Base-by-base conservation (phyloP, 2,113 vertebrate species). In the Myotis brandtii region DNA sequence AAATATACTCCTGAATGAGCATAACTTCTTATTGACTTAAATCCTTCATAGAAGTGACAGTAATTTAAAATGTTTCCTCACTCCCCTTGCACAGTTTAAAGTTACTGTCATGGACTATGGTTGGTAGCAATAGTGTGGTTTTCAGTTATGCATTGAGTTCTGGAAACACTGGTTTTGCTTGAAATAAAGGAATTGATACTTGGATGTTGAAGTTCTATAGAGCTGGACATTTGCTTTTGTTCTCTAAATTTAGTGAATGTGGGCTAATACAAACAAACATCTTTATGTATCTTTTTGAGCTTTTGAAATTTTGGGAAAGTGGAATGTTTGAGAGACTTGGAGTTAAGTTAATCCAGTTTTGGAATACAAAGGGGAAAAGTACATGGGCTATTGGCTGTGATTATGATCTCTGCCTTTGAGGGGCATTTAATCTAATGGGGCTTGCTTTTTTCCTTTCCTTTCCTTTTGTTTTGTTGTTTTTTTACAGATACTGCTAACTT, bases 271-370 rank as follows among this genome's bases (percentile, higher is more conserved):
- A 72, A 56, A 80, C 37, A 69, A 54, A 56, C 54, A 56, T n/a
- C 87, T 89, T 84, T 69, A 18, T 85, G 7, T 79, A 52, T 43
- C 21, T 37, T 66, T 43, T 86, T 73, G 25, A 81, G 75, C 52
- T 81, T 81, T 93, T 80, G 50, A 73, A 93, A 89, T 66, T 80
- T 84, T 82, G 80, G 34, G 34, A 85, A 89, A 72, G 75, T 89
- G 40, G 16, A 21, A 40, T 94, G 88, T 30, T 92, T 89, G 64
- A 94, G 43, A 70, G 25, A 40, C 8, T 85, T 92, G 34, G 69
- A 92, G 17, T 67, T 70, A 56, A 85, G 54, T 76, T 27, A 64
- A 64, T 86, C 37, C 59, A 52, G 17, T 64, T 95, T 89, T 52
- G 50, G 34, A 95, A 79, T 80, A 89, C 20, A 85, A 18, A 59